A percentile compares a stretch with the other conserved stretches of the same genome.
These are phyloP conservation scores for Antheraea pernyi DNA, from an alignment of 1,140 invertebrate species.

Conservation along the genomic window DNA sequence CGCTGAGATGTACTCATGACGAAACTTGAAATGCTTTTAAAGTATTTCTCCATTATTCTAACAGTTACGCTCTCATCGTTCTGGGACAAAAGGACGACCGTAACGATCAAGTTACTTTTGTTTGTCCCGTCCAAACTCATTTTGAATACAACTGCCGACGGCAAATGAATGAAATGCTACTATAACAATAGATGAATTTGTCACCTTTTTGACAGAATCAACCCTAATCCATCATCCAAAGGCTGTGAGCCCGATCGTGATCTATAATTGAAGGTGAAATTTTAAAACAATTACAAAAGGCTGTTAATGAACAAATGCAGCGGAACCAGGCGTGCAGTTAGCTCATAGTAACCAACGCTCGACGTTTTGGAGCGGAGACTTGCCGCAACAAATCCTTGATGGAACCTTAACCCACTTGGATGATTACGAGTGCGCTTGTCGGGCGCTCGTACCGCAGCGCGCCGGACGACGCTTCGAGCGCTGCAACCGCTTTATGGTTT, in stretches of 20 bases:
- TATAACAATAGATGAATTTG: conserved; percentile 4
- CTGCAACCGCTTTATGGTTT: conserved; percentile 56
- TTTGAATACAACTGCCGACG: conserved; percentile 47
- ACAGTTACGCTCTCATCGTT: conserved; percentile 40
- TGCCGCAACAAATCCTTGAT: conserved; percentile 79
- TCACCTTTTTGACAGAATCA: conserved; percentile 29
- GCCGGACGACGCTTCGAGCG: conserved; percentile 49
- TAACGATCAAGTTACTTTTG: conserved; percentile 73
- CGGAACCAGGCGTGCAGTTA: conserved; percentile 70
- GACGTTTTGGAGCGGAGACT: conserved; percentile 75
- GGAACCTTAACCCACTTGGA: conserved; percentile 78
- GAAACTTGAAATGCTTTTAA: conserved; percentile 59
- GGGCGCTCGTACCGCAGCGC: conserved; percentile 27
- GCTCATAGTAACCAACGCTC: conserved; percentile 69
- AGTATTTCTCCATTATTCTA: conserved; percentile 57
- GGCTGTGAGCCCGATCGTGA: conserved; percentile 51
- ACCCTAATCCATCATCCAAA: conserved; percentile 34
- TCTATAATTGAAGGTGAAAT: conserved; percentile 41
- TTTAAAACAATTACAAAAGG: conserved; percentile 47
- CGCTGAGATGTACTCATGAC: conserved; percentile 37
- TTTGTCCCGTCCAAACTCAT: conserved; percentile 42
- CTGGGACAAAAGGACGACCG: conserved; percentile 57
- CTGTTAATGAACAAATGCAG: conserved; percentile 64
- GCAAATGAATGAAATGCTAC: conserved; percentile 51
- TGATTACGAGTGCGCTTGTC: conserved; percentile 68